A percentile compares a stretch with the other conserved stretches of the same genome.
Conservation (phyloP, 2,113 vertebrate species). For the Onychorhynchus coronatus region DNA sequence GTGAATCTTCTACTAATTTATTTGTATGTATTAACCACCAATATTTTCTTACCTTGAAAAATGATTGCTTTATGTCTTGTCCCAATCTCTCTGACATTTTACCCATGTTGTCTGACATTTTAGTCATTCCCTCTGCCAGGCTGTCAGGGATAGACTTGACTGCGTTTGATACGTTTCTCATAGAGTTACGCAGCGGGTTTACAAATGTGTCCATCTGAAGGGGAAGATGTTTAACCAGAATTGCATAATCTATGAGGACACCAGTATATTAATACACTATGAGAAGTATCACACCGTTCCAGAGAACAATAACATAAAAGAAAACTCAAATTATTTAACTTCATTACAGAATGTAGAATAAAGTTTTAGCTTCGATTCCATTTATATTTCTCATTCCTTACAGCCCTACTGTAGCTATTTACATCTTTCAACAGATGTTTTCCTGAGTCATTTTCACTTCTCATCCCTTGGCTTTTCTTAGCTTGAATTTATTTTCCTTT, state of each 20-base stretch:
- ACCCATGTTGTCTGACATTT: slow-evolving; percentile 98
- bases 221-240: slow-evolving; percentile 69
- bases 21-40: not conserved
- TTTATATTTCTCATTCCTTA: not conserved
- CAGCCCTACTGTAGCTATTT: not conserved
- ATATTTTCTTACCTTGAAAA: slow-evolving; percentile 89
- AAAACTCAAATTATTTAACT: not conserved
- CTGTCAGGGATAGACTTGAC: slow-evolving; percentile 97
- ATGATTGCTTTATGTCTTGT: slow-evolving; percentile 96
- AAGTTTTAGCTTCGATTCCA: not conserved
- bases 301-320: not conserved
- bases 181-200: slow-evolving; percentile 96
- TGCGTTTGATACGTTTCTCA: slow-evolving; percentile 97
- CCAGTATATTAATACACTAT: slow-evolving; percentile 4
- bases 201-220: slow-evolving; percentile 98
- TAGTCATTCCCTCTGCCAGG: slow-evolving; percentile 96
- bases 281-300: slow-evolving; percentile 2
- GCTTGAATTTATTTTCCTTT: not conserved
- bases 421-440: not conserved
- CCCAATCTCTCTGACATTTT: slow-evolving; percentile 96
- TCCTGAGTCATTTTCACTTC: not conserved
- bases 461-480: not conserved
- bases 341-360: not conserved
- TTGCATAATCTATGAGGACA: slow-evolving; percentile 56
- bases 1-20: not conserved